These are phyloP conservation scores for Sebastes baramenuke DNA, from an alignment of 2,797 vertebrate genomes.

Conservation along the genomic window DNA sequence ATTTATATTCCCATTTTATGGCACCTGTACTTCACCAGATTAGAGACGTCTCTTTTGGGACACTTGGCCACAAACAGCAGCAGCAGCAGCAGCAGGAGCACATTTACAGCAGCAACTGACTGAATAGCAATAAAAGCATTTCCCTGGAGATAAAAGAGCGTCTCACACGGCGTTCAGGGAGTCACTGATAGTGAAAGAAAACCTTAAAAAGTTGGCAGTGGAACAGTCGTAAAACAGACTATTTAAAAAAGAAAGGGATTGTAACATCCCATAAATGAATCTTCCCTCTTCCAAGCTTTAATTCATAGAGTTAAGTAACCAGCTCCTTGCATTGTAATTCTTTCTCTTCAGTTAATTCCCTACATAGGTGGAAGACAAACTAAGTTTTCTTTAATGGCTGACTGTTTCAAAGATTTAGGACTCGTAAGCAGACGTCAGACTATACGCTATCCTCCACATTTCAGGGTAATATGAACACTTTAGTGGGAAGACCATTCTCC, in stretches of 20 bases:
- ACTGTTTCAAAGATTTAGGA: constrained; percentile 37
- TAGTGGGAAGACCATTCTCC: constrained; percentile 29
- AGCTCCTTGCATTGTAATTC: constrained; percentile 8
- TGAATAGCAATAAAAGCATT: constrained; percentile 41
- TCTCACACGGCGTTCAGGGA: background rate
- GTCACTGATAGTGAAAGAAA: constrained; percentile 25
- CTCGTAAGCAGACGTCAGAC: constrained; percentile 26
- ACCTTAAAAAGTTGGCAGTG: constrained; percentile 6
- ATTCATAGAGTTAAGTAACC: constrained; percentile 3
- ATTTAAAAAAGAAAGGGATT: constrained; percentile 9
- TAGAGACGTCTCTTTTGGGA: constrained; percentile 8
- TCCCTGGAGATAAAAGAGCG: constrained; percentile 17
- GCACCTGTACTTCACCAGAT: constrained; percentile 1
- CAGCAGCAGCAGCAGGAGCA: background rate
- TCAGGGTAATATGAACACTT: constrained; percentile 38
- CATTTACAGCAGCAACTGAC: constrained; percentile 35
- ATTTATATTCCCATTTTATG: constrained; percentile 3
- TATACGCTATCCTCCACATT: constrained; percentile 16
- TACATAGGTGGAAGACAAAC: constrained; percentile 35
- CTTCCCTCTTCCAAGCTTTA: background rate
- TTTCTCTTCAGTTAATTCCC: constrained; percentile 8
- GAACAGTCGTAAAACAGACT: background rate
- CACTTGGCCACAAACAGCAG: constrained; percentile 27
- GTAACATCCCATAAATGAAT: constrained; percentile 18
- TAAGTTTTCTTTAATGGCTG: constrained; percentile 20